These are phyloP conservation scores for Drosophila equinoxialis DNA, from an alignment of 1,140 invertebrate genomes.

Conservation along the genomic window DNA sequence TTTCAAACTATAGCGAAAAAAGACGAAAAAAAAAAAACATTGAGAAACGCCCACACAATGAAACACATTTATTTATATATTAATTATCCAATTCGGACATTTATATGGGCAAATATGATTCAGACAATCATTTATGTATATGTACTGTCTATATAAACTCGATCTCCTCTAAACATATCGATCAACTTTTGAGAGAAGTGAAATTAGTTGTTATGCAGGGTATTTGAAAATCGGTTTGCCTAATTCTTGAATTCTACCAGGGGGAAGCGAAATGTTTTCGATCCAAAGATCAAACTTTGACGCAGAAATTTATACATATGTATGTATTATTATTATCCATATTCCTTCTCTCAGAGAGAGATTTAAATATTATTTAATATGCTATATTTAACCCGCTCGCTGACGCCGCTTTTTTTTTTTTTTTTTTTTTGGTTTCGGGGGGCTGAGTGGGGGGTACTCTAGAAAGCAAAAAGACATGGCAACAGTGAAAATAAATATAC, in stretches of 20 bases:
- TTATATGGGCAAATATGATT: background rate
- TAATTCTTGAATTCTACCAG: too few species aligned
- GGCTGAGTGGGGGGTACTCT: too few species aligned
- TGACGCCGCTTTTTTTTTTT: too few species aligned
- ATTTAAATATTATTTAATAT: conserved; percentile 5
- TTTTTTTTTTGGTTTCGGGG: too few species aligned
- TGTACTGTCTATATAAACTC: background rate
- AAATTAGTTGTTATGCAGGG: too few species aligned
- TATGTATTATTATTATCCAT: too few species aligned
- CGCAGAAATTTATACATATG: background rate
- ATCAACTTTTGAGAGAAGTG: too few species aligned
- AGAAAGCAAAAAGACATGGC: conserved; percentile 26
- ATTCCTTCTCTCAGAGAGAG: background rate
- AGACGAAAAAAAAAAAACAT: background rate
- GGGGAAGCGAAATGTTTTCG: background rate
- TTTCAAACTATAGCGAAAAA: conserved; percentile 45
- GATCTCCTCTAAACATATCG: too few species aligned
- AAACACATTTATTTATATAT: conserved; percentile 45
- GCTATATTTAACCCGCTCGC: background rate
- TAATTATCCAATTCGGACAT: conserved; percentile 27
- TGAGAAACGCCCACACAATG: conserved; percentile 43
- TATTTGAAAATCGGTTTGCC: too few species aligned
- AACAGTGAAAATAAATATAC: conserved; percentile 19
- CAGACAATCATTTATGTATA: background rate
- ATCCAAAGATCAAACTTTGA: background rate